Percentiles rank a stretch among this genome's conserved stretches.
These are phyloP conservation scores for Epirrhoe tristata DNA, from an alignment of 2,888 invertebrate genomes.

Conservation along the genomic window DNA sequence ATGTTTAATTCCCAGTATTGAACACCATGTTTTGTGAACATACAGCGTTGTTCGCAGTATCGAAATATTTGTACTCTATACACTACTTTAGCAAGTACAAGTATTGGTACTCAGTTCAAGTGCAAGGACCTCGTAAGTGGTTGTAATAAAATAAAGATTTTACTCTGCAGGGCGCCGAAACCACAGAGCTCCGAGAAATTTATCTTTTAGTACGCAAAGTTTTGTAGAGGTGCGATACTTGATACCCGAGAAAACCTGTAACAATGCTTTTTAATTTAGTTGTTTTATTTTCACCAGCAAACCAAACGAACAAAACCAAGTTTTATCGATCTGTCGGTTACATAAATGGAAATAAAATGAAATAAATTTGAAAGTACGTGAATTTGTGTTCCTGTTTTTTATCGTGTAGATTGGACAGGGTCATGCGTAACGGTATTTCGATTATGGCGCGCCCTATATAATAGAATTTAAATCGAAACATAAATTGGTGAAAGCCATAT, in stretches of 20 bases:
- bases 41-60: slow-evolving; percentile 6
- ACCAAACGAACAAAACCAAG: slow-evolving; percentile 6
- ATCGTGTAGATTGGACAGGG: slow-evolving; percentile 24
- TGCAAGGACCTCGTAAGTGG: slow-evolving; percentile 69
- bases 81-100: slow-evolving; percentile 1
- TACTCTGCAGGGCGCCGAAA: slow-evolving; percentile 65
- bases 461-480: slow-evolving; percentile 15
- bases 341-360: slow-evolving; percentile 9
- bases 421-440: slow-evolving; percentile 36
- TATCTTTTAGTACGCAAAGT: slow-evolving; percentile 46
- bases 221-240: slow-evolving; percentile 54
- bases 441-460: slow-evolving; percentile 25
- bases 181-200: slow-evolving; percentile 57
- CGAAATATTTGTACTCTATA: slow-evolving; percentile 14
- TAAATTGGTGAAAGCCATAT: slow-evolving; percentile 40
- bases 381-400: slow-evolving; percentile 24
- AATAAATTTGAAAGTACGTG: slow-evolving; percentile 30
- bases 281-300: slow-evolving; percentile 45
- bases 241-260: slow-evolving; percentile 51
- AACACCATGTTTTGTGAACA: slow-evolving; percentile 2
- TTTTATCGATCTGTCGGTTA: slow-evolving; percentile 17
- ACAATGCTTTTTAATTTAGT: slow-evolving; percentile 53
- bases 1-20: slow-evolving; percentile 16
- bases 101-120: slow-evolving; percentile 50
- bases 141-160: slow-evolving; percentile 71